Evolutionary conservation across 2,888 invertebrate genomes (phyloP).

Genomic region (Cristatella mucedo): DNA sequence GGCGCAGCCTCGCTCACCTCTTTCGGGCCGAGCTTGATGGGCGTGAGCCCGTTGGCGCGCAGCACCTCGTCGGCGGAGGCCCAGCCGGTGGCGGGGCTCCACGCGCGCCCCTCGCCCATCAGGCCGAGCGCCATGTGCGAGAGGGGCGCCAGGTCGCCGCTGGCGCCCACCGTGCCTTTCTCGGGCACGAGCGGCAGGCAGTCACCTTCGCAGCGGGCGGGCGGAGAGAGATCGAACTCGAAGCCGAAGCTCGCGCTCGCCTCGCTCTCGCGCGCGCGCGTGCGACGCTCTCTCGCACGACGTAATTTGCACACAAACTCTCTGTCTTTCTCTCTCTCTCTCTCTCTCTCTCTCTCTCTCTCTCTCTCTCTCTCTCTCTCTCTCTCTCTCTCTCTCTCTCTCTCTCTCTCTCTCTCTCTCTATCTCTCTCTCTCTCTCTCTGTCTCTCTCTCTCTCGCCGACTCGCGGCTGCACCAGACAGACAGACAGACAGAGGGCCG

Average conservation of each 20-base stretch:
- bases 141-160: conserved; percentile 51
- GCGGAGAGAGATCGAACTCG: too few relatives aligned
- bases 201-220: conserved; percentile 39
- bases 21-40: conserved; percentile 46
- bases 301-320: too few relatives aligned
- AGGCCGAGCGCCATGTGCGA: conserved; percentile 51
- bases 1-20: conserved; percentile 43
- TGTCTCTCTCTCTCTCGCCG: too few relatives aligned
- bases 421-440: too few relatives aligned
- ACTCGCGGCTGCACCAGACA: too few relatives aligned
- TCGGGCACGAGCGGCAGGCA: conserved; percentile 52
- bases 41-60: conserved; percentile 44
- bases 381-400: conserved; percentile 1
- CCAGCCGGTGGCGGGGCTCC: conserved; percentile 51
- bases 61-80: conserved; percentile 45
- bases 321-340: conserved; percentile 3
- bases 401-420: too few relatives aligned
- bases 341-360: conserved; percentile 4
- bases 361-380: conserved; percentile 2
- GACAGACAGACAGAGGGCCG: too few relatives aligned
- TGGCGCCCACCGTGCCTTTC: conserved; percentile 53
- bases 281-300: too few relatives aligned
- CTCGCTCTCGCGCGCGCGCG: too few relatives aligned
- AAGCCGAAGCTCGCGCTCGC: too few relatives aligned
- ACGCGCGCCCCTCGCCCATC: conserved; percentile 53